Evolutionary conservation across 2,888 invertebrate genomes (phyloP), one percentile per base, ranked within the genome.

Genomic region (Drosophila tripunctata): DNA sequence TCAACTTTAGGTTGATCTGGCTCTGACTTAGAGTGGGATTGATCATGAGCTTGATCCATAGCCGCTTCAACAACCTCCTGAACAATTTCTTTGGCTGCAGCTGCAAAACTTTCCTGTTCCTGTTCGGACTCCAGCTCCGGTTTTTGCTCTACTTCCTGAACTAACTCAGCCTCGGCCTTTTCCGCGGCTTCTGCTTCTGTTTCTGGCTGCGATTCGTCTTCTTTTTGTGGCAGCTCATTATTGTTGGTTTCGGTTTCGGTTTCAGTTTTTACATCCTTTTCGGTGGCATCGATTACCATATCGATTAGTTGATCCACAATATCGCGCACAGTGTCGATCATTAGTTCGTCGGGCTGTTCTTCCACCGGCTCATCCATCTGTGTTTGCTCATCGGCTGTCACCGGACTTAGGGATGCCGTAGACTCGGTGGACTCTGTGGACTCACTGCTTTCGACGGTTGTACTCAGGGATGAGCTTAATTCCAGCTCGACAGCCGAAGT

Each of bases 261-360:
- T 6, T 47, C 30, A 5, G 51, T 8, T 3, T 78, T 76, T 8
- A 67, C 52, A 8, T 74, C 71, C n/a, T 74, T 64, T 40, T 73
- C 74, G n/a, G 74, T 66, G n/a, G 83, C 78, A 44, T 86, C 86
- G 24, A 89, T 88, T 12, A 88, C 90, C 51, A 83, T 85, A 21
- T 90, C 90, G 48, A 91, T 91, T 8, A 91, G 85, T 48, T 90
- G 89, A 67, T 89, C 89, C 2, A 91, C 88, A 63, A 91, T 90
- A 14, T 89, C 89, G 14, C 87, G 77, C 6, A 91, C 89, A 2
- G 89, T 55, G n/a, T 75, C 82, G 7, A 81, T 75, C 17, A 68
- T 60, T n/a, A n/a, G n/a, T n/a, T n/a, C n/a, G n/a, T n/a, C n/a
- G n/a, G n/a, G n/a, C n/a, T n/a, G n/a, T n/a, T n/a, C n/a, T 33